Evolutionary conservation across 1,140 invertebrate genomes (phyloP).

Genomic region (Scaptodrosophila lebanonensis): DNA sequence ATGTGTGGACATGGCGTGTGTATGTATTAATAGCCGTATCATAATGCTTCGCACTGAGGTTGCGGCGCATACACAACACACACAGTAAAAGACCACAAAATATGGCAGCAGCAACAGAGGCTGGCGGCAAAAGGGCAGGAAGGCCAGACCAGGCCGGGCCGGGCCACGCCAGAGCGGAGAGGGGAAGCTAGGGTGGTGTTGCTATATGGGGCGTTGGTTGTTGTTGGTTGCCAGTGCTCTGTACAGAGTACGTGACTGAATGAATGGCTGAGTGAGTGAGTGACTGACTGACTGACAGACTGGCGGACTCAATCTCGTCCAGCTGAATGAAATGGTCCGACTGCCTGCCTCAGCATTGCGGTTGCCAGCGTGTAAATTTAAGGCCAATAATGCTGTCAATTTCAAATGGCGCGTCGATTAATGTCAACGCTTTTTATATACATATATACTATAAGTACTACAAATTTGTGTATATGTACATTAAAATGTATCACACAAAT

Average conservation of each 20-base stretch:
- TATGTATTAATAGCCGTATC: conserved; percentile 56
- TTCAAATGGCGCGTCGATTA: conserved; percentile 69
- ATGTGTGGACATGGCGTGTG: conserved; percentile 15
- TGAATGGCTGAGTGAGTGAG: conserved; percentile 40
- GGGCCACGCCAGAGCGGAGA: neutral
- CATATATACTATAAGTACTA: conserved; percentile 30
- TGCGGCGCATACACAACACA: conserved; percentile 38
- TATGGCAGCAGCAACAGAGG: conserved; percentile 37
- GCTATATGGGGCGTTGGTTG: conserved; percentile 40
- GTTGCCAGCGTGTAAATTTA: conserved; percentile 43
- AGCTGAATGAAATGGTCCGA: no score
- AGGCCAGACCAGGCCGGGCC: neutral
- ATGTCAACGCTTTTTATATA: conserved; percentile 71
- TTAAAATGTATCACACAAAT: conserved; percentile 45
- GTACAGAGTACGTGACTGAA: conserved; percentile 37
- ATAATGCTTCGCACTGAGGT: conserved; percentile 51
- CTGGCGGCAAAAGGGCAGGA: neutral
- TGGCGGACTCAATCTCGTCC: no score
- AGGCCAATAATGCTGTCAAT: conserved; percentile 70
- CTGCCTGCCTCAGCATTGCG: no score
- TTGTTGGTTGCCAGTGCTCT: conserved; percentile 10
- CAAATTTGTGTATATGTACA: neutral
- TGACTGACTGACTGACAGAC: conserved; percentile 38
- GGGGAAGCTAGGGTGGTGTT: conserved; percentile 1
- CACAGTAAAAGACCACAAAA: conserved; percentile 68